phyloP scores from a whole-genome alignment of 2,797 vertebrate species.

The Momotus momota region DNA sequence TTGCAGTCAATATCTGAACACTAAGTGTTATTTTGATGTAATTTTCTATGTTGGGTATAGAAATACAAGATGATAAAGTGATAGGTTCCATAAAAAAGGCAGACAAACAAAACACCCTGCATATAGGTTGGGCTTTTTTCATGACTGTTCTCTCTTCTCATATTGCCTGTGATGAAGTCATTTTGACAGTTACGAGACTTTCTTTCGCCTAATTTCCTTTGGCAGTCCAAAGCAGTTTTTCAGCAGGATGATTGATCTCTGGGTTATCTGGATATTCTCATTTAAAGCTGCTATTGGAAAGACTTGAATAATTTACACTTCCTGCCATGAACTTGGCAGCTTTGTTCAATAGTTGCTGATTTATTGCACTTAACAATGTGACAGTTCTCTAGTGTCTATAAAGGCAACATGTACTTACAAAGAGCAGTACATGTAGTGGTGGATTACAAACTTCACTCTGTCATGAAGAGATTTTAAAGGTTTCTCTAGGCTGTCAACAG shows the following conservation, averaged over 20 bases:
- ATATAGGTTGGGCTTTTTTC: background rate
- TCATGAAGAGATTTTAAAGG: background rate
- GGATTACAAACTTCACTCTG: background rate
- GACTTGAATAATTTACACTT: conserved; percentile 65
- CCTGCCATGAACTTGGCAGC: conserved; percentile 28
- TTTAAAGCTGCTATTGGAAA: conserved; percentile 42
- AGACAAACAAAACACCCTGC: background rate
- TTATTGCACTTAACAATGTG: conserved; percentile 13
- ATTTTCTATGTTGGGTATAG: background rate
- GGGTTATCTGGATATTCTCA: conserved; percentile 53
- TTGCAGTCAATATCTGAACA: background rate
- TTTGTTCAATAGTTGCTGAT: conserved; percentile 51
- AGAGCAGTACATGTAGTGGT: background rate
- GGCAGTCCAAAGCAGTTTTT: conserved; percentile 32
- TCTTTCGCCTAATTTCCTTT: conserved; percentile 36
- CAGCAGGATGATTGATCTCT: conserved; percentile 45
- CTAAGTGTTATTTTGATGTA: background rate
- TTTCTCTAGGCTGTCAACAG: background rate
- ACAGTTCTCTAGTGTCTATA: background rate
- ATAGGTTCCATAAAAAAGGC: background rate
- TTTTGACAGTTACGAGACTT: conserved; percentile 21
- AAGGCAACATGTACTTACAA: background rate
- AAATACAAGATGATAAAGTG: background rate
- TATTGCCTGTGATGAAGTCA: conserved; percentile 18
- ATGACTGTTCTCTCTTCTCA: background rate